Conservation (phyloP, 2,888 invertebrate genomes). For the Didymodactylos carnosus region DNA sequence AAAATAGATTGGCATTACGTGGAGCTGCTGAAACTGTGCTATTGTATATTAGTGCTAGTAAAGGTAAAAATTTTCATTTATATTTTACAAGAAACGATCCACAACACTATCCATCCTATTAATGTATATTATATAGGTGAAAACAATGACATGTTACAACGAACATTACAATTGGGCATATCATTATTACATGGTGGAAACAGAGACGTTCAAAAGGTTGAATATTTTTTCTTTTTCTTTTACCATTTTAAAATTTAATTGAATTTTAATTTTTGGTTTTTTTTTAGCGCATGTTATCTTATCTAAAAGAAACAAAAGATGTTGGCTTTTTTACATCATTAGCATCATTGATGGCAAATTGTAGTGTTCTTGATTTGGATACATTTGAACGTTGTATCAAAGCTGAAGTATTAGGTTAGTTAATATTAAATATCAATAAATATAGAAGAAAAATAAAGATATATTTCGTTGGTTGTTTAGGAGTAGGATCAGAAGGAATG, state of each 20-base stretch:
- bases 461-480: conserved; percentile 2
- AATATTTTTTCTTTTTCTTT: background rate
- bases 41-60: conserved; percentile 85
- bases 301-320: conserved; percentile 94
- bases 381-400: conserved; percentile 98
- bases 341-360: conserved; percentile 89
- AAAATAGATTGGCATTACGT: conserved; percentile 76
- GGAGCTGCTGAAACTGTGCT: conserved; percentile 98
- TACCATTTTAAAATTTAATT: background rate
- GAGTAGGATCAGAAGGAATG: conserved; percentile 46
- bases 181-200: conserved; percentile 90
- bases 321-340: conserved; percentile 98
- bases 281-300: conserved; percentile 66
- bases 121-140: conserved; percentile 21
- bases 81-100: background rate
- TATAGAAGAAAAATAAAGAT: background rate
- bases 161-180: conserved; percentile 57
- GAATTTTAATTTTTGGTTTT: background rate
- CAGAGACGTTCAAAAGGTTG: conserved; percentile 59
- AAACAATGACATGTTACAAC: conserved; percentile 37
- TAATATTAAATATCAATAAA: background rate
- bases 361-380: conserved; percentile 80
- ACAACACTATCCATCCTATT: too few relatives aligned
- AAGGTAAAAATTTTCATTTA: conserved; percentile 50
- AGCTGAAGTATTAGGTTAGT: conserved; percentile 41